Evolutionary conservation across 2,888 invertebrate genomes (phyloP).

Genomic region (Agonopterix subpropinquella): DNA sequence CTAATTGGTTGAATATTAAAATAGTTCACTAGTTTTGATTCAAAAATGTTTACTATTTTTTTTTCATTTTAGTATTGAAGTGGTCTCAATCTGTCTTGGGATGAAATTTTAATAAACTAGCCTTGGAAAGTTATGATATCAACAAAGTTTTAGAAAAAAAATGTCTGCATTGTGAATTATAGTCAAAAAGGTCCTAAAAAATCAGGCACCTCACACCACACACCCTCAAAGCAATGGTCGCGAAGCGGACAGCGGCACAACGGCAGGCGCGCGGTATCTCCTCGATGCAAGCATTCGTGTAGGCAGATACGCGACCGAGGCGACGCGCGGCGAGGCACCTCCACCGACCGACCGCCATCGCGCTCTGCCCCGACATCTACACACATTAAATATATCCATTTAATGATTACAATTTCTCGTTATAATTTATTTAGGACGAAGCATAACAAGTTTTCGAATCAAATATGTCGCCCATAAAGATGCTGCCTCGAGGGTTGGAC

Average conservation of each 20-base stretch:
- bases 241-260: constrained; percentile 22
- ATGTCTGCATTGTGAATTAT: neutral
- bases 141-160: too few relatives aligned
- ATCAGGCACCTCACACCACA: constrained; percentile 47
- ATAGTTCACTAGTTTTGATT: too few relatives aligned
- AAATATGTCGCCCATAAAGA: constrained; percentile 76
- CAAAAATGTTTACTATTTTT: too few relatives aligned
- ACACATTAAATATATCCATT: constrained; percentile 73
- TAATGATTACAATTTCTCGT: constrained; percentile 75
- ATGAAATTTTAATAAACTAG: too few relatives aligned
- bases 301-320: constrained; percentile 51
- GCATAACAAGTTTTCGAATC: constrained; percentile 76
- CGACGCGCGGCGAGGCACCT: constrained; percentile 10
- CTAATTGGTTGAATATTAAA: too few relatives aligned
- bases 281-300: constrained; percentile 63
- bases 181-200: constrained; percentile 29
- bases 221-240: constrained; percentile 45
- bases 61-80: too few relatives aligned
- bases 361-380: constrained; percentile 41
- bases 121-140: too few relatives aligned
- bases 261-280: constrained; percentile 57
- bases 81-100: too few relatives aligned
- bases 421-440: constrained; percentile 75
- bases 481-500: constrained; percentile 70
- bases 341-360: constrained; percentile 24